These are phyloP conservation scores for Maccullochella peelii DNA, from an alignment of 2,113 vertebrate species.

Conservation along the genomic window DNA sequence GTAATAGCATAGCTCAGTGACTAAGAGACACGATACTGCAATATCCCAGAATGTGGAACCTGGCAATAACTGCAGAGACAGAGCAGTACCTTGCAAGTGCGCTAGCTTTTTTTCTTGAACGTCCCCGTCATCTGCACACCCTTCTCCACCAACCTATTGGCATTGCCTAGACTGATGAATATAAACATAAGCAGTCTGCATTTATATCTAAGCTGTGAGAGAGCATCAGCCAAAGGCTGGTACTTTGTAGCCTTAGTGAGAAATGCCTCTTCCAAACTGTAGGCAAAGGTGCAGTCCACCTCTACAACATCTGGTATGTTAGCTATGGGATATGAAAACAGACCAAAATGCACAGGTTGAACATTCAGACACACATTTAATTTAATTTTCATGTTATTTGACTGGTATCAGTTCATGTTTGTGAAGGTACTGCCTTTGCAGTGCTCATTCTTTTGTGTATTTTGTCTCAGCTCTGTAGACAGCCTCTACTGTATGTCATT, in stretches of 20 bases:
- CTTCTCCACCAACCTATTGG: background rate
- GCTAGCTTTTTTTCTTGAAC: background rate
- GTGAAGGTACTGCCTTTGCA: background rate
- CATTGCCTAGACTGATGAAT: background rate
- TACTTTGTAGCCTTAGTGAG: background rate
- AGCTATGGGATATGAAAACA: conserved; percentile 1
- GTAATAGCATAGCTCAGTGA: background rate
- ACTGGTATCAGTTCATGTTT: background rate
- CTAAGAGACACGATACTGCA: background rate
- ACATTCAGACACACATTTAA: background rate
- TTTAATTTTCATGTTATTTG: background rate
- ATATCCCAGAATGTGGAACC: background rate
- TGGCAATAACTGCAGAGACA: background rate
- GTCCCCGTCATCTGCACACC: background rate
- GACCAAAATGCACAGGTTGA: background rate
- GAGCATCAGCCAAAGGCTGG: background rate
- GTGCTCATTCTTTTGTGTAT: background rate
- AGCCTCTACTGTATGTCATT: background rate
- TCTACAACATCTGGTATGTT: background rate
- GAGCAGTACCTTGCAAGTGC: background rate
- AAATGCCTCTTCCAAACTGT: background rate
- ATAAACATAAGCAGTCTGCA: conserved; percentile 1
- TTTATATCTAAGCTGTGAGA: background rate
- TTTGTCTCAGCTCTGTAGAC: background rate
- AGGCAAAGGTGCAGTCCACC: background rate